Evolutionary conservation across 1,140 invertebrate genomes (phyloP), one percentile per base, ranked within the genome.

Genomic region (Heliconius melpomene): DNA sequence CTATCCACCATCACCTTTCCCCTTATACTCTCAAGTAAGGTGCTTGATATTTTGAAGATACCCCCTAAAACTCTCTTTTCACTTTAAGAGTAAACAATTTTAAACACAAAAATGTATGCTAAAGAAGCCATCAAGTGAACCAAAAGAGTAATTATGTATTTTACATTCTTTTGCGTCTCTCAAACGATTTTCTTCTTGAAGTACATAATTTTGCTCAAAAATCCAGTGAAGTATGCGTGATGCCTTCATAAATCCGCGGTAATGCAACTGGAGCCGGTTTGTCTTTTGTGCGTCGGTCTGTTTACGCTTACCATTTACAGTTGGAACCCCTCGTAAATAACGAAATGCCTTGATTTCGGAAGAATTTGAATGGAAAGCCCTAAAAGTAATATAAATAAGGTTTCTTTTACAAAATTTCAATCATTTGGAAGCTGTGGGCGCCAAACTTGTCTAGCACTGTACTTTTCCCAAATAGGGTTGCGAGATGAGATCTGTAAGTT

Each of bases 251-350:
- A 66, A 70, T 76, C 32, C 75, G n/a, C 26, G 36, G 57, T 76
- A 66, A 46, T 46, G 16, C 38, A 76, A 23, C 32, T 60, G 54
- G 46, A 70, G 26, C 57, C 9, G 54, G 54, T 57, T 29, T 26
- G 60, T 70, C 75, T 76, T 76, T 76, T 76, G n/a, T 70, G n/a
- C 60, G 11, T 70, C 75, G 66, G 23, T 18, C 23, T 74, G 73
- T 52, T 79, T 79, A 79, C 57, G 72, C 72, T 36, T 66, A 66
- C 72, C 72, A 74, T 79, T 74, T 74, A 57, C 70, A 74, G 77
- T 60, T 29, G 52, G 23, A n/a, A 60, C 54, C 72, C 66, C 32
- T 74, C 77, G 54, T 74, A 79, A 74, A 74, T 74, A 79, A 66
- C 52, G 29, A 29, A 79, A 79, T 74, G 54, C 57, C 20, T 74